Conservation (phyloP, 2,797 vertebrate genomes). For the Intellagama lesueurii region DNA sequence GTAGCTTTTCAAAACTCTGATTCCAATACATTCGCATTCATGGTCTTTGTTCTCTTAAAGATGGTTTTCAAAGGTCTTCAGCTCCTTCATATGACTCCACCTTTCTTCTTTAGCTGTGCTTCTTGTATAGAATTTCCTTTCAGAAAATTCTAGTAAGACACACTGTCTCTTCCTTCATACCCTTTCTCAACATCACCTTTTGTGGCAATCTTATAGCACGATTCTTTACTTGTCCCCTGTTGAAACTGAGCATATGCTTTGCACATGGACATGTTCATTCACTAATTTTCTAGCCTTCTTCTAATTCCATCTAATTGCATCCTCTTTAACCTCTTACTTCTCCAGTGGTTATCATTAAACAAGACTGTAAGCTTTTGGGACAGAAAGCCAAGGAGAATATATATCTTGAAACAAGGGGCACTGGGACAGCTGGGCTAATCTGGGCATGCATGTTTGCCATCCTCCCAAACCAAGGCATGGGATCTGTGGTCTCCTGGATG, state of each 20-base stretch:
- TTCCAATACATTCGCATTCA: not conserved
- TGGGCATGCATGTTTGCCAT: not conserved
- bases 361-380: not conserved
- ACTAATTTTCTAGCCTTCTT: not conserved
- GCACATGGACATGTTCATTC: no score
- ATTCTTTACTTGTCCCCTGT: not conserved
- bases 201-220: not conserved
- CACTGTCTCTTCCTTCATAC: not conserved
- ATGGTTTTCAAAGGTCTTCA: not conserved
- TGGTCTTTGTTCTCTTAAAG: not conserved
- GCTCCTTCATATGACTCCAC: not conserved
- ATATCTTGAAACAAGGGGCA: no score
- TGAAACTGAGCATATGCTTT: no score
- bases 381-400: not conserved
- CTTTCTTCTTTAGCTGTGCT: not conserved
- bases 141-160: not conserved
- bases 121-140: not conserved
- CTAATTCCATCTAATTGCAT: accelerated
- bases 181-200: not conserved
- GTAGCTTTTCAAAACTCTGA: no score
- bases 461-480: not conserved
- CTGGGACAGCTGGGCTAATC: not conserved
- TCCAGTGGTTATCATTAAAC: not conserved
- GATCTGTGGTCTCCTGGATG: not conserved
- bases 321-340: not conserved